Evolutionary conservation across 1,140 invertebrate species (phyloP), one percentile per base, ranked within the genome.

Genomic region (Saccostrea echinata): DNA sequence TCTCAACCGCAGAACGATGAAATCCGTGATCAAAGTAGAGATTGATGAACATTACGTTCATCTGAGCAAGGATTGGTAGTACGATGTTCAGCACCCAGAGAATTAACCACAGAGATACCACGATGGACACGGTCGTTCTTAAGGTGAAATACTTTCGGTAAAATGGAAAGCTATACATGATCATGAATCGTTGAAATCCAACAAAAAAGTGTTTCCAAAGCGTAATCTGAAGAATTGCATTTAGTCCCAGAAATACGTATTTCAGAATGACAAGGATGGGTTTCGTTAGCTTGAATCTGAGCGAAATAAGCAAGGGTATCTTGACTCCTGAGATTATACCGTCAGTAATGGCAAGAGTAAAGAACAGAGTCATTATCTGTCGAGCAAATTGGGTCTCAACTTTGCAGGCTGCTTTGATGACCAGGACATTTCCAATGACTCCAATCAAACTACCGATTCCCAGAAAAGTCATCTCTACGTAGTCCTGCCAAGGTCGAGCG

Each of bases 191-290:
- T 30, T 89, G 88, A 55, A 86, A 52, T 0, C 61, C 88, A n/a
- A 89, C 88, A n/a, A 86, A 43, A 33, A 89, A 76, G 81, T 89
- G 86, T 30, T 89, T 85, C 61, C 82, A 89, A 52, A 89, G 71
- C 16, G 80, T 52, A 8, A 68, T 43, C 57, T 57, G 3, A 33
- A 51, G 4, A 82, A 84, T 27, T 85, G 57, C 30, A 84, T 80
- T 61, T 76, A 71, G 33, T 33, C 88, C 88, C 83, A 13, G 71
- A 12, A 57, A 80, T 12, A 52, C 85, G 86, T 11, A 85, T 57
- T 1, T 57, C 53, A 61, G 57, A 61, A 52, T 85, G 81, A 27
- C 0, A 13, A 76, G 11, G 24, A 76, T 12, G 21, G 43, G 27
- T 24, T 84, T 80, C 81, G 55, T 61, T 18, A 8, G 81, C 71